Evolutionary conservation across 2,113 vertebrate genomes (phyloP).

Genomic region (Pseudorectes ferrugineus): DNA sequence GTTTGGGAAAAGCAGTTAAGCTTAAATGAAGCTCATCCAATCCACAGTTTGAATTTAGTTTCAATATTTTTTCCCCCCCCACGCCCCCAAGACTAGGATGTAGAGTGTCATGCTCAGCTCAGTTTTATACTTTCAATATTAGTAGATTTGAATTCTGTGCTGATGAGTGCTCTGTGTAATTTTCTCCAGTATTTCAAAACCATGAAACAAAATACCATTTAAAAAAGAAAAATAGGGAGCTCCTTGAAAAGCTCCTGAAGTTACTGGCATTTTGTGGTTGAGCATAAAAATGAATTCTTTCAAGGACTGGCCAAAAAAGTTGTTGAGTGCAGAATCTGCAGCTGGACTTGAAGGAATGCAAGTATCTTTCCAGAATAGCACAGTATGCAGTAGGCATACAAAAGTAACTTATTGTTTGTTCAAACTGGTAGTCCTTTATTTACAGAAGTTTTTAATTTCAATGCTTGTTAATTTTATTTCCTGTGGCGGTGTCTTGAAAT

Average conservation of each 20-base stretch:
- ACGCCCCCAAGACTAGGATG: not conserved
- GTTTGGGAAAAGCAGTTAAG: not conserved
- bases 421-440: not conserved
- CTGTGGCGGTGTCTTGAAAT: not conserved
- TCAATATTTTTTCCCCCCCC: rapidly evolving
- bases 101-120: not conserved
- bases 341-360: not conserved
- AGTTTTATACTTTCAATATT: not conserved
- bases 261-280: not conserved
- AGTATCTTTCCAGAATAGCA: not conserved
- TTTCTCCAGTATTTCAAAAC: not conserved
- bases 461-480: not conserved
- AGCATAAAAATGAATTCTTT: not conserved
- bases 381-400: not conserved
- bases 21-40: not conserved
- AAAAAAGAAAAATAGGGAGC: not conserved
- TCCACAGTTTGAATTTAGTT: not conserved
- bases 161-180: not conserved
- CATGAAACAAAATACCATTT: not conserved
- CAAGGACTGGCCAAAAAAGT: not conserved
- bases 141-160: not conserved
- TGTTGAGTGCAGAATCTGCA: not conserved
- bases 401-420: not conserved
- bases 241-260: not conserved
- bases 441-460: not conserved